Evolutionary conservation across 2,888 invertebrate genomes (phyloP).

Genomic region (Druceiella hillmani): DNA sequence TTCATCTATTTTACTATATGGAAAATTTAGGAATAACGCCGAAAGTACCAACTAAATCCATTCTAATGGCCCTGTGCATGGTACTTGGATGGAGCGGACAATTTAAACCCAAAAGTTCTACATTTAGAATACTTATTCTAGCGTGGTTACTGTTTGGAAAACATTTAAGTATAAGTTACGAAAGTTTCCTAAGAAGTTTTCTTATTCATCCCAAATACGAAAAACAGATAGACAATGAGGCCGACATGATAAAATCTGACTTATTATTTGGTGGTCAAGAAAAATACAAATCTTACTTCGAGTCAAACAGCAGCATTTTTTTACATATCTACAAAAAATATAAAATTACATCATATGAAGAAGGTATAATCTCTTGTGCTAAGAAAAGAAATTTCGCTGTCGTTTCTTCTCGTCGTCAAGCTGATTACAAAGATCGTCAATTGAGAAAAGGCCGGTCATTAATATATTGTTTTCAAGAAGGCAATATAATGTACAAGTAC

Average conservation of each 20-base stretch:
- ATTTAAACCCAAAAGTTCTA: slow-evolving; percentile 37
- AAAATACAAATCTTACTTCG: slow-evolving; percentile 48
- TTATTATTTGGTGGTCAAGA: slow-evolving; percentile 45
- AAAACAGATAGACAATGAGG: slow-evolving; percentile 45
- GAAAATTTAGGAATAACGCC: slow-evolving; percentile 32
- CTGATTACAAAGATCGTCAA: slow-evolving; percentile 42
- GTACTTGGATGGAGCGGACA: slow-evolving; percentile 42
- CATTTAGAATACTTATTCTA: slow-evolving; percentile 43
- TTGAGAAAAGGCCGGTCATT: slow-evolving; percentile 40
- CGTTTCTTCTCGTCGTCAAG: slow-evolving; percentile 42
- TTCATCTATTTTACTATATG: slow-evolving; percentile 38
- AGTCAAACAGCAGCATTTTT: slow-evolving; percentile 43
- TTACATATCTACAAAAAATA: slow-evolving; percentile 49
- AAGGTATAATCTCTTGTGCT: slow-evolving; percentile 39
- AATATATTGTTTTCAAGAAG: slow-evolving; percentile 45
- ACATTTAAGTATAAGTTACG: slow-evolving; percentile 48
- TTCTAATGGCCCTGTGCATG: slow-evolving; percentile 46
- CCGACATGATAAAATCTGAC: slow-evolving; percentile 40
- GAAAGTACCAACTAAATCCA: slow-evolving; percentile 38
- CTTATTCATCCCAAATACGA: slow-evolving; percentile 49
- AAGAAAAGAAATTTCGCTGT: slow-evolving; percentile 41
- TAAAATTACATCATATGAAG: slow-evolving; percentile 38
- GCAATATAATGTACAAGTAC: slow-evolving; percentile 45
- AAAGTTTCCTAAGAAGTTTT: slow-evolving; percentile 47
- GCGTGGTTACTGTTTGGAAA: slow-evolving; percentile 46